Conservation (phyloP, 2,797 vertebrate genomes). For the Phoeniculus purpureus region DNA sequence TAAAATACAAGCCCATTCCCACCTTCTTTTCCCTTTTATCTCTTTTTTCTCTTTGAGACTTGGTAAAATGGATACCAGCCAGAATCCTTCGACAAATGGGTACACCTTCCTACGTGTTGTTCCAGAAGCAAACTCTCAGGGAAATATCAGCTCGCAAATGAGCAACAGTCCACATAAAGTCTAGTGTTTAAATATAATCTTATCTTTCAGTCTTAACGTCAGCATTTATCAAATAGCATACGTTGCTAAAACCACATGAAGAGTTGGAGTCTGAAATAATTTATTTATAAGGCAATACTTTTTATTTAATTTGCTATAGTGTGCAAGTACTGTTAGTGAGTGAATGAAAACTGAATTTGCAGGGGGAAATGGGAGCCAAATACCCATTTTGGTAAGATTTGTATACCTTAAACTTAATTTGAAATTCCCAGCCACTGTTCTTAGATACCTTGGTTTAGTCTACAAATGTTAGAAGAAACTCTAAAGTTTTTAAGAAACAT, state of each 20-base stretch:
- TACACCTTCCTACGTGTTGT: background rate
- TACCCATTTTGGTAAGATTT: background rate
- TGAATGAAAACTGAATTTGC: background rate
- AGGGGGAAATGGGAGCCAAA: background rate
- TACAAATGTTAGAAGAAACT: background rate
- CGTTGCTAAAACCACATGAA: background rate
- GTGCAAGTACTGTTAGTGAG: background rate
- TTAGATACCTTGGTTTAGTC: background rate
- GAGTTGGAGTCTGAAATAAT: background rate
- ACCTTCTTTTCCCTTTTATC: background rate
- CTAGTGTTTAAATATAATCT: background rate
- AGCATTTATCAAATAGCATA: background rate
- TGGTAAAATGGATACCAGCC: background rate
- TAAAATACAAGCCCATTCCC: background rate
- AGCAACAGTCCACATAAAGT: background rate
- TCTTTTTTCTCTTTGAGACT: background rate
- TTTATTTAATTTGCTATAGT: background rate
- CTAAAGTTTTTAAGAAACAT: background rate
- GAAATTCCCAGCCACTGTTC: background rate
- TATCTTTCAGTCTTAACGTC: background rate
- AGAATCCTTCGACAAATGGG: background rate
- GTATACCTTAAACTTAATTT: background rate
- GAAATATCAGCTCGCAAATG: constrained; percentile 12
- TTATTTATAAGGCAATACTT: background rate
- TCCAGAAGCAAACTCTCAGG: constrained; percentile 7